Conservation (phyloP, 2,113 vertebrate species). For the Anguilla rostrata region DNA sequence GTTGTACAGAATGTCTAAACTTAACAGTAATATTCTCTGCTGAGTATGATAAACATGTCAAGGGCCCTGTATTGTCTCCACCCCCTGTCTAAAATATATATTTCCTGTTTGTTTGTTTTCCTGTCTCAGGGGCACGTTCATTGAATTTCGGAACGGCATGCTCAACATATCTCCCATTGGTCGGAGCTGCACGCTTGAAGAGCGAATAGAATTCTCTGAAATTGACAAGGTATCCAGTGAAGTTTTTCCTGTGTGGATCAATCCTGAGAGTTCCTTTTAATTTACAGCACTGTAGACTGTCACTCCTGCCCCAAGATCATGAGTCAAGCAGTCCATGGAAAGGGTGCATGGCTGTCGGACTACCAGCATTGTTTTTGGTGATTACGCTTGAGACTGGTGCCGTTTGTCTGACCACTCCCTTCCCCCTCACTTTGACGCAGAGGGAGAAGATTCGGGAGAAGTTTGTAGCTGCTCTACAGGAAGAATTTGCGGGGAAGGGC, state of each 20-base stretch:
- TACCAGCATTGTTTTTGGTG: background rate
- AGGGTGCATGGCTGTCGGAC: background rate
- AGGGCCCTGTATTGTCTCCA: no score
- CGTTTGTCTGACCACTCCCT: background rate
- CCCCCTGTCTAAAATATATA: background rate
- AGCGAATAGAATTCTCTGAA: constrained; percentile 91
- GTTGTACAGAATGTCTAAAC: no score
- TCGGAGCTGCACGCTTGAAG: constrained; percentile 88
- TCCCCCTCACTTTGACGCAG: constrained; percentile 58
- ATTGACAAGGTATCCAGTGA: constrained; percentile 84
- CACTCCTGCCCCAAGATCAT: no score
- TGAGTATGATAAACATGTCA: background rate
- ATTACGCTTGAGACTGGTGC: background rate
- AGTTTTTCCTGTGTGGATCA: background rate
- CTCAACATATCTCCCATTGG: constrained; percentile 94
- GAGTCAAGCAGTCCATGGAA: background rate
- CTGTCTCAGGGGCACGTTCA: constrained; percentile 87
- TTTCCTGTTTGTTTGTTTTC: background rate
- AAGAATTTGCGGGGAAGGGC: constrained; percentile 93
- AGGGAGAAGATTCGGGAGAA: constrained; percentile 94
- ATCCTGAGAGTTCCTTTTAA: background rate
- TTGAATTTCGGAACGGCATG: constrained; percentile 96
- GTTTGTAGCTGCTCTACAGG: constrained; percentile 89
- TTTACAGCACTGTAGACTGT: background rate
- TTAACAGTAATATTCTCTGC: background rate